Evolutionary conservation across 2,888 invertebrate genomes (phyloP), one percentile per base, ranked within the genome.

Genomic region (Phortica magna): DNA sequence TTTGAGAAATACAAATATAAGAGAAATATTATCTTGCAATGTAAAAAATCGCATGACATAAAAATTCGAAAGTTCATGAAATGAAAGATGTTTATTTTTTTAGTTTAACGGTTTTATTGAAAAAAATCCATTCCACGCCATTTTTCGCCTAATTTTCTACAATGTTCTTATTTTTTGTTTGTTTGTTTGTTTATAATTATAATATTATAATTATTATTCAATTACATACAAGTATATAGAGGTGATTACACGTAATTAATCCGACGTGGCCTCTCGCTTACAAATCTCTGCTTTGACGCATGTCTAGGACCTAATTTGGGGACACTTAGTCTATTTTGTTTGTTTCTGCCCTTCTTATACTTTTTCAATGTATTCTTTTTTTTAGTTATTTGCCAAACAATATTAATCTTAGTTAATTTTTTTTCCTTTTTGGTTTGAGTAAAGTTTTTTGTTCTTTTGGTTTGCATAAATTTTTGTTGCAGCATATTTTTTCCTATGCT

Each of bases 131-230:
- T 17, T 86, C 87, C 86, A 85, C 82, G 87, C 86, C 86, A 78
- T 86, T 85, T 85, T 81, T 61, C 80, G 84, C 81, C 88, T 88
- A 85, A 86, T 86, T 85, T 84, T 86, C 87, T 88, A 85, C 83
- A 86, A 80, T 85, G 73, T 79, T 73, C 75, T 77, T 61, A 74
- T 76, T 61, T n/a, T 81, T 82, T 81, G 78, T 78, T 80, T 82
- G 79, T 75, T 53, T 39, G 76, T 79, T 73, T 75, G 76, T 67
- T 68, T 48, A 65, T 76, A 43, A 68, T 65, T 76, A 65, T 80
- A 76, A 77, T 82, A 73, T 80, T 75, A 79, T 82, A 82, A 82
- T 82, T 75, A 84, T 82, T 73, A 74, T 12, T 41, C 19, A 87
- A 87, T 87, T 85, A 86, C 82, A 87, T 83, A 86, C 86, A 85